These are phyloP conservation scores for Phortica okadai DNA, from an alignment of 2,888 invertebrate species.

Conservation along the genomic window DNA sequence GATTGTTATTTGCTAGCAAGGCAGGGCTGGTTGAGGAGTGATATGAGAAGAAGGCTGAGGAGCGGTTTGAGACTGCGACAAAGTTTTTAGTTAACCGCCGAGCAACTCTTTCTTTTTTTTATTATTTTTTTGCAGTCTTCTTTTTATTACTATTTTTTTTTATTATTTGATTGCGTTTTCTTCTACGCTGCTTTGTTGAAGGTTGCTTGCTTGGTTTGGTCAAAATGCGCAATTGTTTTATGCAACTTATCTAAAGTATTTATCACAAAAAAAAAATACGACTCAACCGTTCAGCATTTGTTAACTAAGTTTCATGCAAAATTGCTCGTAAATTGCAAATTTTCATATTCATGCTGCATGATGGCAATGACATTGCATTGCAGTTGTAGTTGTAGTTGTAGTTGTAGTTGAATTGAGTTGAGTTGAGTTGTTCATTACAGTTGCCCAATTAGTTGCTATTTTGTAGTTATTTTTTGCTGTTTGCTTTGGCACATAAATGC, in stretches of 20 bases:
- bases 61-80: neutral
- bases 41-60: neutral
- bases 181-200: too few species aligned
- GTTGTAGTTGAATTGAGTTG: too few species aligned
- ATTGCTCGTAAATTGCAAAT: conserved; percentile 29
- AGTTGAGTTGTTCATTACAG: conserved; percentile 16
- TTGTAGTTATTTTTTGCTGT: neutral
- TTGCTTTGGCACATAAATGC: neutral
- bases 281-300: neutral
- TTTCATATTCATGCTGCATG: conserved; percentile 3
- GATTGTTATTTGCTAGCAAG: too few species aligned
- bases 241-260: conserved; percentile 61
- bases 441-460: neutral
- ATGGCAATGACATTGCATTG: neutral
- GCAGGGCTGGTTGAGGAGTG: neutral
- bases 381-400: too few species aligned
- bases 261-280: conserved; percentile 64
- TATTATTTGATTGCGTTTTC: neutral
- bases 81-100: neutral
- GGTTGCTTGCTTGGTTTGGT: neutral
- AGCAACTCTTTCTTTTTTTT: neutral
- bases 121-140: neutral
- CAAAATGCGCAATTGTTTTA: conserved; percentile 24
- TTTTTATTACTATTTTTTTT: neutral
- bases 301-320: conserved; percentile 5